Evolutionary conservation across 2,797 vertebrate genomes (phyloP).

Genomic region (Margarornis squamiger): DNA sequence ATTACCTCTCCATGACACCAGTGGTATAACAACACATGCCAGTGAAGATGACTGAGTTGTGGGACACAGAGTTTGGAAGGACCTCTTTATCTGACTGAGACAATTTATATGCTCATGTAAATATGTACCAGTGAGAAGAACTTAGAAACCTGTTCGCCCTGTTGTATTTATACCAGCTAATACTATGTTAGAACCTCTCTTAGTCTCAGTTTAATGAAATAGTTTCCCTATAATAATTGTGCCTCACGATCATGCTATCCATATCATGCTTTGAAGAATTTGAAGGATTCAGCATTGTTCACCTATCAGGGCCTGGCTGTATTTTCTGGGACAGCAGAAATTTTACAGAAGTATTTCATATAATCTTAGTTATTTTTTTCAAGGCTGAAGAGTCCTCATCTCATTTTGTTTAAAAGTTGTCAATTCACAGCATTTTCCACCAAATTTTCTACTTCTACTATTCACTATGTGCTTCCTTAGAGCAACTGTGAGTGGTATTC

Average conservation of each 20-base stretch:
- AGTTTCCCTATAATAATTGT: background rate
- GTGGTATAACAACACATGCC: background rate
- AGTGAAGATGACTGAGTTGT: background rate
- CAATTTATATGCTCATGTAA: background rate
- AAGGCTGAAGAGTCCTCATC: background rate
- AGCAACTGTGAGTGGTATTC: background rate
- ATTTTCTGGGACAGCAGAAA: background rate
- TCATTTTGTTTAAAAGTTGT: background rate
- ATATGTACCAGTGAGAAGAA: background rate
- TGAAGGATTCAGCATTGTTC: background rate
- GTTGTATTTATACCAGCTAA: background rate
- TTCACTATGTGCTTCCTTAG: background rate
- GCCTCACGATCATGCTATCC: background rate
- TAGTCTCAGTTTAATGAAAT: background rate
- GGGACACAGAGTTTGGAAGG: background rate
- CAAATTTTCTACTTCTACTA: background rate
- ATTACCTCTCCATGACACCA: background rate
- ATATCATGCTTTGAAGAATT: background rate
- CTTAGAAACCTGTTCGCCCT: background rate
- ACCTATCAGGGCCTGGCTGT: fast-evolving
- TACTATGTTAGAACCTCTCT: background rate
- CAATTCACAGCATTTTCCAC: background rate
- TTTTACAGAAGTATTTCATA: background rate
- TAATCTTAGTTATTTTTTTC: background rate
- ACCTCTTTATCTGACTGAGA: background rate